Percentiles rank a stretch among this genome's conserved stretches.
These are phyloP conservation scores for Drosophila albomicans DNA, from an alignment of 1,140 invertebrate genomes.

Conservation along the genomic window DNA sequence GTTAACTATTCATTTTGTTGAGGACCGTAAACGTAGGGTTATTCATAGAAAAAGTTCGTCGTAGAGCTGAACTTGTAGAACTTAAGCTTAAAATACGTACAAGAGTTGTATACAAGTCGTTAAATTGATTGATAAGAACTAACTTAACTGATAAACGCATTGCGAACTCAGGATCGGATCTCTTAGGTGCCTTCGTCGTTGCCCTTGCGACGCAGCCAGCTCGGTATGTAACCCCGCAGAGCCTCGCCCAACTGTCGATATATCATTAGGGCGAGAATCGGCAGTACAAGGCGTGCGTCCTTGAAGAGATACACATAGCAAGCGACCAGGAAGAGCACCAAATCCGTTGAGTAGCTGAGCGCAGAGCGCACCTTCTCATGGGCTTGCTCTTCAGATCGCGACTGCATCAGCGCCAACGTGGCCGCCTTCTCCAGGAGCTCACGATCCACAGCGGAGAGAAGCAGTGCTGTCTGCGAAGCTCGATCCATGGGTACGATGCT, in stretches of 20 bases:
- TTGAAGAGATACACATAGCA: conserved; percentile 92
- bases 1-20: conserved; percentile 7
- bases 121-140: conserved; percentile 58
- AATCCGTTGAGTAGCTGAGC: conserved; percentile 89
- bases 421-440: conserved; percentile 60
- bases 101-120: conserved; percentile 51
- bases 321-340: conserved; percentile 89
- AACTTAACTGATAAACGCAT: conserved; percentile 77
- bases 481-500: background rate
- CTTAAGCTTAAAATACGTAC: conserved; percentile 62
- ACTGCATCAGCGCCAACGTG: conserved; percentile 73
- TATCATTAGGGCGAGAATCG: conserved; percentile 90
- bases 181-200: conserved; percentile 51
- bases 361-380: conserved; percentile 88
- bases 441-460: conserved; percentile 53
- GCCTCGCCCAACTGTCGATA: conserved; percentile 90
- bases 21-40: conserved; percentile 43
- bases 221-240: conserved; percentile 85
- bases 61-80: conserved; percentile 21
- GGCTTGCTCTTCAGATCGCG: conserved; percentile 86
- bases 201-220: conserved; percentile 79
- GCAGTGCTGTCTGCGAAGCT: conserved; percentile 30
- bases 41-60: conserved; percentile 22
- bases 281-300: conserved; percentile 90
- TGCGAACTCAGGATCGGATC: conserved; percentile 11